A percentile compares a stretch with the other conserved stretches of the same genome.
Evolutionary conservation across 2,797 vertebrate species (phyloP).

Genomic region (Gorsachius magnificus): DNA sequence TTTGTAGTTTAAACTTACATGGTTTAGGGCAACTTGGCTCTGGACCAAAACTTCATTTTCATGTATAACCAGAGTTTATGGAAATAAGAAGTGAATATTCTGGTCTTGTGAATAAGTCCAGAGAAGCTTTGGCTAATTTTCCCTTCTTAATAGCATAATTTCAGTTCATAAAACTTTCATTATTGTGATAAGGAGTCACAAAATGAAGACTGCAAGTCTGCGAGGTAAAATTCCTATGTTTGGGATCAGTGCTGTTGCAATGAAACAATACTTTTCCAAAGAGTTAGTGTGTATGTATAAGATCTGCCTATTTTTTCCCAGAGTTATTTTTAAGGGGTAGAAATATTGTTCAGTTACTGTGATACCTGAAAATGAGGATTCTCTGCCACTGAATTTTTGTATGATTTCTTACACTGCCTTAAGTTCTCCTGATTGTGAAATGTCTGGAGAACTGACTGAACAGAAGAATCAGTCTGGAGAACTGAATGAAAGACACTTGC

Average conservation of each 20-base stretch:
- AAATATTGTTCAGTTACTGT: not conserved
- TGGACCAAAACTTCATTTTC: constrained; percentile 21
- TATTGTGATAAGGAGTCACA: not conserved
- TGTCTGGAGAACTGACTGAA: not conserved
- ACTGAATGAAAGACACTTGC: not conserved
- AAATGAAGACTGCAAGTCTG: constrained; percentile 23
- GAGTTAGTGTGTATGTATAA: not conserved
- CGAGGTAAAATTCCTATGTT: not conserved
- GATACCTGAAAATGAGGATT: not conserved
- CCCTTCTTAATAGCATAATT: constrained; percentile 28
- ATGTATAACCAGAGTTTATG: constrained; percentile 16
- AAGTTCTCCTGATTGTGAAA: not conserved
- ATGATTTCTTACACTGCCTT: not conserved
- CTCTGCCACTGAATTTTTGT: not conserved
- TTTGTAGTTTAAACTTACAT: constrained; percentile 1
- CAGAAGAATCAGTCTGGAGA: not conserved
- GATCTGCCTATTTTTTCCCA: not conserved
- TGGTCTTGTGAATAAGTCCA: constrained; percentile 1
- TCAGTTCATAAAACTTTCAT: constrained; percentile 45
- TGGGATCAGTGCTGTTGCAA: not conserved
- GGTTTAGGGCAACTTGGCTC: constrained; percentile 1
- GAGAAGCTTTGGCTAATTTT: constrained; percentile 39
- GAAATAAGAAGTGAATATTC: constrained; percentile 21
- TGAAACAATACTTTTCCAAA: not conserved
- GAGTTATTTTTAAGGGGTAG: not conserved